phyloP scores from a whole-genome alignment of 2,888 invertebrate genomes.

The Autographa gamma region DNA sequence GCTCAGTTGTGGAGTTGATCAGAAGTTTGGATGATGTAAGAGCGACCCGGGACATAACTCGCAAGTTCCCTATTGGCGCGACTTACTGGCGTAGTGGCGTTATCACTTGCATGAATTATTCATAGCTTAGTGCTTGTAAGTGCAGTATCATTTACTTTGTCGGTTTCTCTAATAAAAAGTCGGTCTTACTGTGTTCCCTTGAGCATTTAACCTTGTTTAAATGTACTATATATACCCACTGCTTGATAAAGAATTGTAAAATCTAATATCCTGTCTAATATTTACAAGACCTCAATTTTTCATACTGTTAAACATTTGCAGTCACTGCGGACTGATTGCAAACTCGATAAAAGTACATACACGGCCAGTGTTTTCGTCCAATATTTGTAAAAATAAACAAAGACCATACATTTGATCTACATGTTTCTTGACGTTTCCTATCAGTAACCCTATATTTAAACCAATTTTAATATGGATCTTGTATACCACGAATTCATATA shows the following conservation, averaged over 20 bases:
- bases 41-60: constrained; percentile 20
- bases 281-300: too few relatives aligned
- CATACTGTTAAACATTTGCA: too few relatives aligned
- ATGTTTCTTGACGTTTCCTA: neutral
- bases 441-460: neutral
- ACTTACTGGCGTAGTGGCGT: constrained; percentile 27
- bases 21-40: constrained; percentile 27
- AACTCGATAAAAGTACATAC: too few relatives aligned
- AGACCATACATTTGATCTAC: neutral
- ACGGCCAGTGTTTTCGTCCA: too few relatives aligned
- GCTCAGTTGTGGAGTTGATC: constrained; percentile 9
- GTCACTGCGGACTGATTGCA: too few relatives aligned
- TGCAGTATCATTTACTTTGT: constrained; percentile 27
- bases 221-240: neutral
- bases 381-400: too few relatives aligned
- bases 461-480: constrained; percentile 6
- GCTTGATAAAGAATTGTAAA: neutral
- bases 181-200: neutral
- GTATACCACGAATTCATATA: constrained; percentile 22
- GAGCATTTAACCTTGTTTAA: neutral
- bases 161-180: neutral
- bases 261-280: too few relatives aligned
- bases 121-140: constrained; percentile 33
- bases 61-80: constrained; percentile 29
- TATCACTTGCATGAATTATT: constrained; percentile 54